Evolutionary conservation across 2,888 invertebrate species (phyloP).

Genomic region (Caenorhabditis sp.): DNA sequence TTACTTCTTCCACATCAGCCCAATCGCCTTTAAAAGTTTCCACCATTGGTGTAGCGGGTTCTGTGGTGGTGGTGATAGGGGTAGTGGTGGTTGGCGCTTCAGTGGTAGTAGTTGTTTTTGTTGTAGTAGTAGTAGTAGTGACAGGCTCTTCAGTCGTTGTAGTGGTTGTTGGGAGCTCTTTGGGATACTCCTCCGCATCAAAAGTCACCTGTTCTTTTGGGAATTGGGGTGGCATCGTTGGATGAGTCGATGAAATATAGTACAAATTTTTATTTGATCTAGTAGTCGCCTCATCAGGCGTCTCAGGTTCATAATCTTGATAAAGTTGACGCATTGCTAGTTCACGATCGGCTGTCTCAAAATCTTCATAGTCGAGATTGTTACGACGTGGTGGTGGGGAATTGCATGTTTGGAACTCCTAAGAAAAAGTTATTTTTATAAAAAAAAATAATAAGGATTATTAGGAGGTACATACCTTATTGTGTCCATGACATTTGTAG

Average conservation of each 20-base stretch:
- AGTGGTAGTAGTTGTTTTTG: slow-evolving; percentile 21
- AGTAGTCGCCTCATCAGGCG: slow-evolving; percentile 25
- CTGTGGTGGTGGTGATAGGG: not conserved
- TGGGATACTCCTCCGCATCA: slow-evolving; percentile 26
- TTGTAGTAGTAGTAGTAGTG: slow-evolving; percentile 7
- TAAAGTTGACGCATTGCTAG: slow-evolving; percentile 66
- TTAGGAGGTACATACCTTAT: no score
- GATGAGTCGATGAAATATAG: slow-evolving; percentile 8
- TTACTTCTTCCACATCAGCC: slow-evolving; percentile 26
- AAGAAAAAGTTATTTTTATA: no score
- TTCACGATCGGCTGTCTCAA: slow-evolving; percentile 50
- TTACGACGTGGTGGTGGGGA: slow-evolving; percentile 26
- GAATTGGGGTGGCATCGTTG: not conserved
- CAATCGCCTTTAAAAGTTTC: slow-evolving; percentile 9
- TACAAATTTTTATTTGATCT: slow-evolving; percentile 3
- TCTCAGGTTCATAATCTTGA: slow-evolving; percentile 61
- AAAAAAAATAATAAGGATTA: not conserved
- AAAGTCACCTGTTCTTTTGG: slow-evolving; percentile 15
- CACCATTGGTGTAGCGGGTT: slow-evolving; percentile 6
- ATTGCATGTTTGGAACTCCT: slow-evolving; percentile 60
- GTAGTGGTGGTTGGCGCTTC: slow-evolving; percentile 9
- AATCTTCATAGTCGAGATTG: slow-evolving; percentile 41
- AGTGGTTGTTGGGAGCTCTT: not conserved
- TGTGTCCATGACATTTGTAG: slow-evolving; percentile 68
- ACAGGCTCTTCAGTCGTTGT: slow-evolving; percentile 13